Percentiles rank a stretch among this genome's conserved stretches.
Conservation (phyloP, 2,888 invertebrate species). For the Plebejus melissa region DNA sequence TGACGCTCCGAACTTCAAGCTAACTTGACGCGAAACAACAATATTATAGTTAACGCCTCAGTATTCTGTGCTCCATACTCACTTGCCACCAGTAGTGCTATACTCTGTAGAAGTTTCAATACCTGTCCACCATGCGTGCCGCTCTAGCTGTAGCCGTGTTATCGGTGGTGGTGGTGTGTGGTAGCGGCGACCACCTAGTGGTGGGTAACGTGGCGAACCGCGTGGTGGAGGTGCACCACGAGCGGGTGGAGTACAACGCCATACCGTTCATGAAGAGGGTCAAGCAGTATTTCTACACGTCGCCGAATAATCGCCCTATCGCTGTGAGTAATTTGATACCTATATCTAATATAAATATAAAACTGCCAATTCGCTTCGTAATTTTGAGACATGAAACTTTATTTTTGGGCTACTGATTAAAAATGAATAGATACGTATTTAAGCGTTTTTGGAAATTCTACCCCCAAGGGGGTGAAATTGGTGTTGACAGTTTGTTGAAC, state of each 20-base stretch:
- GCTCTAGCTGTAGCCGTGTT: conserved; percentile 30
- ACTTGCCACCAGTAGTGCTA: neutral
- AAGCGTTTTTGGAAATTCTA: no score
- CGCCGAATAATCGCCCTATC: conserved; percentile 40
- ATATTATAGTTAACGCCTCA: neutral
- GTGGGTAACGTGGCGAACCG: conserved; percentile 47
- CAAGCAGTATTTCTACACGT: conserved; percentile 52
- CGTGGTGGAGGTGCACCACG: conserved; percentile 44
- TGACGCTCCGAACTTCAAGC: neutral
- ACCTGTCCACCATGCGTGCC: conserved; percentile 33
- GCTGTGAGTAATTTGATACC: conserved; percentile 36
- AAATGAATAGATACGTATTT: no score
- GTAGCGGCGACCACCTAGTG: conserved; percentile 43
- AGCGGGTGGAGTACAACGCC: conserved; percentile 53
- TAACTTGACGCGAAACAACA: neutral
- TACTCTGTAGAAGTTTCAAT: neutral
- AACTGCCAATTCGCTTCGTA: no score
- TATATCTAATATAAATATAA: no score
- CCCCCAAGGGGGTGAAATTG: no score
- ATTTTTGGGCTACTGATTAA: no score
- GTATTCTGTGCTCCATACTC: neutral
- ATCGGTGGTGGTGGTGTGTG: conserved; percentile 27
- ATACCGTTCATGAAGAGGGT: conserved; percentile 60
- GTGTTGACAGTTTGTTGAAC: no score
- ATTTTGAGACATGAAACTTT: no score